These are phyloP conservation scores for Himalopsyche kuldschensis DNA, from an alignment of 2,888 invertebrate species.

Conservation along the genomic window DNA sequence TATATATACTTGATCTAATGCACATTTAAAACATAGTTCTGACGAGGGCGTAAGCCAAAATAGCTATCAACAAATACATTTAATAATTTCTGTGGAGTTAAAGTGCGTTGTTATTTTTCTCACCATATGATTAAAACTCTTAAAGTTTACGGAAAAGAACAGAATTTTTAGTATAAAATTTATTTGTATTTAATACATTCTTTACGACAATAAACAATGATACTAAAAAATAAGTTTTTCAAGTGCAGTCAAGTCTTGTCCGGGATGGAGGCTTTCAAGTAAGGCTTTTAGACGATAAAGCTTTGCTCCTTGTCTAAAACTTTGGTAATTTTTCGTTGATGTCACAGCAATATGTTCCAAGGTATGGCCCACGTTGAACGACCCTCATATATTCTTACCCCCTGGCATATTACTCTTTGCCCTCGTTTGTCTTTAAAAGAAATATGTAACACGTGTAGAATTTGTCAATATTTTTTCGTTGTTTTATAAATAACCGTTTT, in stretches of 20 bases:
- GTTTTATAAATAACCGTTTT: background rate
- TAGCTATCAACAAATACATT: too few species aligned
- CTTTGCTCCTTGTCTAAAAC: constrained; percentile 34
- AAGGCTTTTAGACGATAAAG: constrained; percentile 28
- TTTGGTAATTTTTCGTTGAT: constrained; percentile 39
- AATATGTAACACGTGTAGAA: background rate
- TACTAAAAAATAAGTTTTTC: background rate
- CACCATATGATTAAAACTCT: too few species aligned
- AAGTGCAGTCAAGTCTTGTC: background rate
- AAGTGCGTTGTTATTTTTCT: too few species aligned
- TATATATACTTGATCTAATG: too few species aligned
- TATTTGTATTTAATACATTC: too few species aligned
- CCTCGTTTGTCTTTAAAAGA: background rate
- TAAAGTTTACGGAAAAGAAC: too few species aligned
- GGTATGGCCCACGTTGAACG: constrained; percentile 18
- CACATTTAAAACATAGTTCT: too few species aligned
- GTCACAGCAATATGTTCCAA: constrained; percentile 38
- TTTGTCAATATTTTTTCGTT: background rate
- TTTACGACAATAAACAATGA: too few species aligned
- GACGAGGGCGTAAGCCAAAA: too few species aligned
- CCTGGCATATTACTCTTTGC: background rate
- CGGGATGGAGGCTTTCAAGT: background rate
- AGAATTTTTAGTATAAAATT: too few species aligned
- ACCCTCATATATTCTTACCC: background rate
- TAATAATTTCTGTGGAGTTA: too few species aligned